These are phyloP conservation scores for Rhagoletis pomonella DNA, from an alignment of 1,140 invertebrate genomes.

Conservation along the genomic window DNA sequence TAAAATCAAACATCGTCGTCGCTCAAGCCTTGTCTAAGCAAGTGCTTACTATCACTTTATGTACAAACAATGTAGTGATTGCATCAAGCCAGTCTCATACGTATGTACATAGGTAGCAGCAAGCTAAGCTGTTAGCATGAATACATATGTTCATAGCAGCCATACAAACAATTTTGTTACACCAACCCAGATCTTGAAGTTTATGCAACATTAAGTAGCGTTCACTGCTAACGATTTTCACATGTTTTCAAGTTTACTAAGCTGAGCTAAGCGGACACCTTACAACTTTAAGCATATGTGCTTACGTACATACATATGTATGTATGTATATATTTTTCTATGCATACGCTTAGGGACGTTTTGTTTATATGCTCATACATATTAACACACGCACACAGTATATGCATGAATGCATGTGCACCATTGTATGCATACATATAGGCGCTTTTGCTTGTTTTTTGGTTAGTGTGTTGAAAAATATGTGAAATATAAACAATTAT, in stretches of 20 bases:
- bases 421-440: background rate
- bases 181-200: background rate
- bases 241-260: conserved; percentile 6
- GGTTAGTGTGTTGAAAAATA: background rate
- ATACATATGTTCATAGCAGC: no score
- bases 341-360: no score
- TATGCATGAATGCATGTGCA: background rate
- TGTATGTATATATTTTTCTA: background rate
- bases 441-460: background rate
- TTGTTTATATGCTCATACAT: no score
- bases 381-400: background rate
- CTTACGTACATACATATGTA: background rate
- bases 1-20: background rate
- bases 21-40: background rate
- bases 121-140: background rate
- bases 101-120: no score
- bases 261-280: conserved; percentile 12
- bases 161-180: background rate
- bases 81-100: background rate
- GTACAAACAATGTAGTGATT: background rate
- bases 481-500: conserved; percentile 31
- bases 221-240: background rate
- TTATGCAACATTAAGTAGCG: background rate
- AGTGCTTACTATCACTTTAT: conserved; percentile 22
- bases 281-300: background rate